Evolutionary conservation across 2,797 vertebrate species (phyloP), one percentile per base, ranked within the genome.

Genomic region (Danio albolineatus): DNA sequence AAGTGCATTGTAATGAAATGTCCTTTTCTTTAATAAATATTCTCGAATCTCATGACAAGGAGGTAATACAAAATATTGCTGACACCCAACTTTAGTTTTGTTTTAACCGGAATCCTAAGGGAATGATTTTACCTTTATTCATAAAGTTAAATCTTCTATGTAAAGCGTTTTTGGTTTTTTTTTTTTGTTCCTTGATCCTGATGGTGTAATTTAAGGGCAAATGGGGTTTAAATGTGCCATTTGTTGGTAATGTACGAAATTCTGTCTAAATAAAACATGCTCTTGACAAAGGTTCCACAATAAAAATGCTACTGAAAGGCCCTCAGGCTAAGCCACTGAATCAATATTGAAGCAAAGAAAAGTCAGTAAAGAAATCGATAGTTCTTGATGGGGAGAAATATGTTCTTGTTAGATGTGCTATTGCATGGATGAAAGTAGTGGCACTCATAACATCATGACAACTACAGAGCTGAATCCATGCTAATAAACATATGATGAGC

Each of bases 291-390:
- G 73, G 14, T 74, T 56, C 39, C 21, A 44, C 61, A 72, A 69
- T 73, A 72, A 85, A 82, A 74, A 67, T 67, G 13, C 53, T 46
- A 76, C 78, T 73, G 74, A 78, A 81, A 82, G 64, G 49, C 54
- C 71, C 60, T 75, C 21, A 59, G 69, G 83, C 84, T 81, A 82
- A 83, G 85, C 71, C 21, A 73, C 56, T 64, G 28, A 78, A 78
- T 84, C 73, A 71, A 85, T 79, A 80, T 13, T 49, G 36, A 82
- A 49, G 85, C 73, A 74, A 77, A 77, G 8, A 65, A 21, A 78
- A 79, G 84, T 81, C 80, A 78, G 80, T 80, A 73, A 71, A 86
- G 64, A 84, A 86, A 85, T 87, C 86, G 44, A 85, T 85, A 81
- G 44, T 81, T 76, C 73, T 82, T 78, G n/a, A 57, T 60, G 12